Evolutionary conservation across 2,888 invertebrate species (phyloP).

Genomic region (Epinotia demarniana): DNA sequence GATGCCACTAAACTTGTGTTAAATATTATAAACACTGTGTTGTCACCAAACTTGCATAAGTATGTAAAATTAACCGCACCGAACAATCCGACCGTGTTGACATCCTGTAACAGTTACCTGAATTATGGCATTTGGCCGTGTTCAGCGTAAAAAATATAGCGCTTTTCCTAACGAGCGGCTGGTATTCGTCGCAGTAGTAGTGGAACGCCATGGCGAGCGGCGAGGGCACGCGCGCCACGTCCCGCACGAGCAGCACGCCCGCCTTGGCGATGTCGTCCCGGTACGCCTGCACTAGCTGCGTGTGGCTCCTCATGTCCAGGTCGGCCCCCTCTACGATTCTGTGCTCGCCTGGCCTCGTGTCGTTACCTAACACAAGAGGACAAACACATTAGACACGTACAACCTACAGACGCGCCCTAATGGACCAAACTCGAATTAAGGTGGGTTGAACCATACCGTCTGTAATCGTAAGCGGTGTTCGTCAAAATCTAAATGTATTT

Average conservation of each 20-base stretch:
- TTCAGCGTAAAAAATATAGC: conserved; percentile 79
- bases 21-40: no score
- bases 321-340: conserved; percentile 63
- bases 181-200: conserved; percentile 80
- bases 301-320: conserved; percentile 63
- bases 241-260: conserved; percentile 74
- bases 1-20: no score
- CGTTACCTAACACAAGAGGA: conserved; percentile 64
- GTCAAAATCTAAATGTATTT: no score
- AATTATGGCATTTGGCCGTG: conserved; percentile 64
- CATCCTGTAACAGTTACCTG: conserved; percentile 54
- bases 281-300: conserved; percentile 68
- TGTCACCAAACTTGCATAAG: no score
- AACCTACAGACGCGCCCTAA: neutral
- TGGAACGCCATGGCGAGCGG: conserved; percentile 79
- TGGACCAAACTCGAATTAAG: neutral
- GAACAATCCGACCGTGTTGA: no score
- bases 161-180: conserved; percentile 73
- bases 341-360: conserved; percentile 59
- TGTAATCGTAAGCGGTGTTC: no score
- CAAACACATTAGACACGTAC: neutral
- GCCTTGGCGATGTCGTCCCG: conserved; percentile 61
- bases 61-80: no score
- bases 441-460: no score
- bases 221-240: conserved; percentile 70